Percentiles rank a stretch among this genome's conserved stretches.
Evolutionary conservation across 2,888 invertebrate species (phyloP).

Genomic region (Drosophila suboccidentalis): DNA sequence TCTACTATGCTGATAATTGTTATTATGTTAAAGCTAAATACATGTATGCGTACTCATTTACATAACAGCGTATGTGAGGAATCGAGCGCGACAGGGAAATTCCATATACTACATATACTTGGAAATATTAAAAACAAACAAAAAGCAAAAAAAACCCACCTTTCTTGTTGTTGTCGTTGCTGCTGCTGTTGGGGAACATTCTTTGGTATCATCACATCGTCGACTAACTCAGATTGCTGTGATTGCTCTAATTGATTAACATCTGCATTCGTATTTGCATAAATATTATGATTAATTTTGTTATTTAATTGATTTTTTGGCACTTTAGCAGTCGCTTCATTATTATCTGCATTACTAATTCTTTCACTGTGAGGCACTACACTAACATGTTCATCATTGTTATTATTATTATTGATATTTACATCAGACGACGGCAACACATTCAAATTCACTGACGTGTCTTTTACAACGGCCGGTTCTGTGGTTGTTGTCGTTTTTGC

Average conservation of each 20-base stretch:
- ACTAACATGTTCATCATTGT: constrained; percentile 52
- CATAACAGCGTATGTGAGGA: constrained; percentile 5
- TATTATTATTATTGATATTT: constrained; percentile 57
- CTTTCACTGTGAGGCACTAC: constrained; percentile 44
- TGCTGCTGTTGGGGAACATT: constrained; percentile 18
- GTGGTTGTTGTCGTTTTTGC: constrained; percentile 28
- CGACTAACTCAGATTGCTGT: constrained; percentile 22
- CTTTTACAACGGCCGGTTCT: constrained; percentile 35
- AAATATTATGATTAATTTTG: constrained; percentile 49
- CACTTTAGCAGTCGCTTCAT: constrained; percentile 28
- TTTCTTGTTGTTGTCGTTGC: constrained; percentile 33
- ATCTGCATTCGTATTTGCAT: constrained; percentile 32
- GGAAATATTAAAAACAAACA: constrained; percentile 10
- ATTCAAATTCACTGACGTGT: constrained; percentile 68
- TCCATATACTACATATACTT: constrained; percentile 19
- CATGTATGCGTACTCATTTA: constrained; percentile 5
- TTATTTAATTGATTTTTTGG: constrained; percentile 39
- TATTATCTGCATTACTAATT: constrained; percentile 59
- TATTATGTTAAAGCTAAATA: constrained; percentile 31
- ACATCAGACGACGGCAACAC: constrained; percentile 49
- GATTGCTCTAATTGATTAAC: constrained; percentile 39
- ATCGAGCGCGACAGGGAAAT: constrained; percentile 21
- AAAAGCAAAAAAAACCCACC: constrained; percentile 44
- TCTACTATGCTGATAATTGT: constrained; percentile 37
- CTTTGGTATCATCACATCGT: constrained; percentile 35